Base-by-base conservation (phyloP, 2,113 vertebrate species). In the Taurulus bubalis region DNA sequence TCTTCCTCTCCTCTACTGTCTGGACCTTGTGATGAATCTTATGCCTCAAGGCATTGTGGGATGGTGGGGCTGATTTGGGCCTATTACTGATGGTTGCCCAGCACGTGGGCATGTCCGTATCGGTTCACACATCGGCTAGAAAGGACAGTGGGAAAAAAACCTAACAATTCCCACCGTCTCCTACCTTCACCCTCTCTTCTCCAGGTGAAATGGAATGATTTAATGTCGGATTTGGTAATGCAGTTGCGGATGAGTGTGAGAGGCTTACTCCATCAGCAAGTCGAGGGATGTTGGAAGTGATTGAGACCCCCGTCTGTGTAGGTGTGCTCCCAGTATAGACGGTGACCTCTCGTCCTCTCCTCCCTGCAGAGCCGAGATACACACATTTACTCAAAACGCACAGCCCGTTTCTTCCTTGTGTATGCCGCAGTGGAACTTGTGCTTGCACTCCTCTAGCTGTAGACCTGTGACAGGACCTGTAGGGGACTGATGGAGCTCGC, bases 201-300 rank as follows among this genome's bases (percentile, higher is more conserved):
- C 78, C 88, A 90, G 92, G 91, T 93, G 90, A 93, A 93, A 95
- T 83, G 60, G 82, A 84, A 89, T 92, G 90, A 93, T 94, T 94
- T 91, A 94, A 94, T 92, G 86, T 82, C 87, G 71, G 79, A 84
- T 89, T 83, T 85, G 91, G 91, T 92, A 91, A 93, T 95, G 87
- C 90, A 91, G 85, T 90, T 85, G 87, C n/a, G 72, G 80, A 89
- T 82, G 77, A 86, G 89, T 82, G 87, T 26, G 40, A 84, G 82
- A 80, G 77, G 78, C 80, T 88, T 68, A 84, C 77, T 83, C 82
- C 74, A 78, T 83, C 87, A 87, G 85, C 53, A 67, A 45, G 75
- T 58, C 56, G 83, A 86, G 80, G 81, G 70, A 60, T 55, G 74
- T 71, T 68, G 79, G 82, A 88, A 86, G 87, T 87, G 91, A 93